A percentile compares a stretch with the other conserved stretches of the same genome.
These are phyloP conservation scores for Oceanodroma tethys DNA, from an alignment of 2,113 vertebrate genomes.

Conservation along the genomic window DNA sequence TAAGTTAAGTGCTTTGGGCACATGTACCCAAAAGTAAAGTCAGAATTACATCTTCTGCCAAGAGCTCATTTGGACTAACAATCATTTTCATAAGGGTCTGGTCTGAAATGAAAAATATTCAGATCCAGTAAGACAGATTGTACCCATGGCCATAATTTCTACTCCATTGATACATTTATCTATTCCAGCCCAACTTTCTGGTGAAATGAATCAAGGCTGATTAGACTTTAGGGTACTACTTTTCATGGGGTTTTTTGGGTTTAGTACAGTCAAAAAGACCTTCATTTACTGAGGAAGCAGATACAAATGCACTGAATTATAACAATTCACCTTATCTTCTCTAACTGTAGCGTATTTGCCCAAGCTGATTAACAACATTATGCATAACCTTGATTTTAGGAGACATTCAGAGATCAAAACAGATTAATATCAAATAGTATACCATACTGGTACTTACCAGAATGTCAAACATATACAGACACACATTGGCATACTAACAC, in stretches of 20 bases:
- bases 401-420: neutral
- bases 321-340: neutral
- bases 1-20: slow-evolving; percentile 5
- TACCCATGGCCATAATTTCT: neutral
- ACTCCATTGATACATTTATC: neutral
- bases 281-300: neutral
- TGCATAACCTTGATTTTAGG: neutral
- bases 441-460: neutral
- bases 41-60: neutral
- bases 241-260: neutral
- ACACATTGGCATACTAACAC: neutral
- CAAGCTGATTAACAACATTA: neutral
- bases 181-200: neutral
- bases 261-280: neutral
- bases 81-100: neutral
- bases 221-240: neutral
- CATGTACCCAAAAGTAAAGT: neutral
- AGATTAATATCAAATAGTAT: neutral
- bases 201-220: neutral
- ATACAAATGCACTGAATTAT: neutral
- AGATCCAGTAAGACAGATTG: neutral
- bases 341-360: neutral
- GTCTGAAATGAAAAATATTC: neutral
- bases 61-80: neutral
- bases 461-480: neutral